Evolutionary conservation across 2,888 invertebrate genomes (phyloP).

Genomic region (Hirtodrosophila confusa): DNA sequence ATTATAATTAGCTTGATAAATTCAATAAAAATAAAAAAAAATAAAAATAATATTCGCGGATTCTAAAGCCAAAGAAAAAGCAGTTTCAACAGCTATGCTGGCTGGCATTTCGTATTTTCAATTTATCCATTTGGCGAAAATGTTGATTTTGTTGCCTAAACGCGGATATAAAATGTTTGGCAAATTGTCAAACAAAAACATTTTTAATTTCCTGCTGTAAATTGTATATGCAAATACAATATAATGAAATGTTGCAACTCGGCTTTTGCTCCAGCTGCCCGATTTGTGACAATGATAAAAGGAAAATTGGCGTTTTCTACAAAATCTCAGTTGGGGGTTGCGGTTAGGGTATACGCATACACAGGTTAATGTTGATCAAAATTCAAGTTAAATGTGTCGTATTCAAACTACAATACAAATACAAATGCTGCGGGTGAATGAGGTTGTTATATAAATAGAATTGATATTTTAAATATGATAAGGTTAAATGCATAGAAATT

Average conservation of each 20-base stretch:
- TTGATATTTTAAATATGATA: conserved; percentile 29
- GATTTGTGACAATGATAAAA: conserved; percentile 58
- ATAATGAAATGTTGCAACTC: conserved; percentile 44
- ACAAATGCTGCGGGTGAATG: conserved; percentile 48
- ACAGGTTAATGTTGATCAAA: conserved; percentile 37
- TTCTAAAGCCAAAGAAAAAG: no score
- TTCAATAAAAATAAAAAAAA: neutral
- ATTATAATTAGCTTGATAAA: conserved; percentile 14
- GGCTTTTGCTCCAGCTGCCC: conserved; percentile 15
- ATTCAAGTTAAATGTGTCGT: conserved; percentile 30
- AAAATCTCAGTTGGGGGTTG: conserved; percentile 8
- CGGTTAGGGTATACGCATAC: conserved; percentile 33
- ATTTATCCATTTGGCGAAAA: conserved; percentile 51
- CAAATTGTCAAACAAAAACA: conserved; percentile 77
- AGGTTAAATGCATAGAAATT: conserved; percentile 32
- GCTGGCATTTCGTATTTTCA: conserved; percentile 38
- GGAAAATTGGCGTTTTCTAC: conserved; percentile 20
- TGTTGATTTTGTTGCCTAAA: conserved; percentile 46
- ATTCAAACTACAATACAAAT: conserved; percentile 37
- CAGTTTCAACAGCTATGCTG: conserved; percentile 7
- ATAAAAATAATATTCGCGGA: neutral
- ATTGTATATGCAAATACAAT: conserved; percentile 73
- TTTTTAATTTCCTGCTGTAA: conserved; percentile 74
- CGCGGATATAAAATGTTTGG: conserved; percentile 71
- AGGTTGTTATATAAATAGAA: conserved; percentile 24